Evolutionary conservation across 2,797 vertebrate genomes (phyloP), one percentile per base, ranked within the genome.

Genomic region (Gouania willdenowi): DNA sequence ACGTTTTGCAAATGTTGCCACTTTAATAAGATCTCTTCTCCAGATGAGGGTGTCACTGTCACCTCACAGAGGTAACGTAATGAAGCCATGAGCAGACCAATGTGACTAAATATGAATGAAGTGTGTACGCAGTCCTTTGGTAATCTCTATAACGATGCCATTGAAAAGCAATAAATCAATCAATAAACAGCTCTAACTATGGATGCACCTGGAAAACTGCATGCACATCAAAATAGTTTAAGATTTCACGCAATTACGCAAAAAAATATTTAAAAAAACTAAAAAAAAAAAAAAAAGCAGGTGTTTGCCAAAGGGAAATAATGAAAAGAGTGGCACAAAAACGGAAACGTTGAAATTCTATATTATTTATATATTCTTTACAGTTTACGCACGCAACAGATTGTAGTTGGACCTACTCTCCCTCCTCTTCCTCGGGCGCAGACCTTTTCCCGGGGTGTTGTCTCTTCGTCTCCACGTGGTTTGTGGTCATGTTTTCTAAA

Each of bases 361-460:
- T n/a, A n/a, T n/a, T n/a, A n/a, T n/a, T n/a, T n/a, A 61, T 76
- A 67, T 47, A 76, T 60, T 61, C 68, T 34, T 41, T 64, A 38
- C 56, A 35, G 16, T 74, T 75, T 48, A 71, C 68, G 71, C 42
- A 47, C 48, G 57, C 53, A 27, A 12, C 23, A 19, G 30, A 16
- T n/a, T 18, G 28, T 2, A 9, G 9, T 14, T 32, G 1, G 15
- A 5, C 8, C 59, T 79, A 71, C 87, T 81, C 90, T 77, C 75
- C 75, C 85, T 75, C 47, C 45, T 89, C 87, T 16, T 82, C 81
- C 31, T 86, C 86, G 47, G 78, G 50, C 9, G 75, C 75, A 13
- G 85, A 79, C 58, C 92, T 87, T 73, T 89, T 91, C 5, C 94
- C 93, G 3, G 92, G 94, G 52, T 95, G 94, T 65, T 94, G 94